These are phyloP conservation scores for Ptychodera flava DNA, from an alignment of 35 echinoderm and acorn worm species.

Conservation along the genomic window DNA sequence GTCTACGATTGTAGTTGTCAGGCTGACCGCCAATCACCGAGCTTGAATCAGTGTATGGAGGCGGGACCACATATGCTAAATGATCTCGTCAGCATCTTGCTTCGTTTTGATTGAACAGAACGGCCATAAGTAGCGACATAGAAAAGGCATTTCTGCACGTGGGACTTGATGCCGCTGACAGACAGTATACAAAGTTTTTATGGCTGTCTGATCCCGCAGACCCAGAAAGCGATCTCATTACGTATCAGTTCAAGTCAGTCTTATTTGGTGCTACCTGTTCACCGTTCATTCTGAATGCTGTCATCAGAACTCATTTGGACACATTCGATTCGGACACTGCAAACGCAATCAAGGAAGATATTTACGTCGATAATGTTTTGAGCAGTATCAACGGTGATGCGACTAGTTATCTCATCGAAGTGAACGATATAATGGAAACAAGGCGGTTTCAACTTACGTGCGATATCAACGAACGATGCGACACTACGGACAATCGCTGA, in stretches of 20 bases:
- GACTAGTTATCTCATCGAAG: too few relatives aligned
- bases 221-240: not conserved
- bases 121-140: not conserved
- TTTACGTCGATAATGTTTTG: too few relatives aligned
- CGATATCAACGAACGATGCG: too few relatives aligned
- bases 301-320: constrained; percentile 1
- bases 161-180: not conserved
- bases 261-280: constrained; percentile 8
- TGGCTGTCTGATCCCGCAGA: not conserved
- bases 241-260: constrained; percentile 3
- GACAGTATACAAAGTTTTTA: constrained; percentile 10
- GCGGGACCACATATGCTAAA: constrained; percentile 3
- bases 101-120: not conserved
- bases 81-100: not conserved
- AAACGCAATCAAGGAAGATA: not conserved
- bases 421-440: too few relatives aligned
- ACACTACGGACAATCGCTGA: too few relatives aligned
- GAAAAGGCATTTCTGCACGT: constrained; percentile 22
- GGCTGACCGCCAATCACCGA: not conserved
- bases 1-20: constrained; percentile 10
- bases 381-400: too few relatives aligned
- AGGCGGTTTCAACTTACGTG: too few relatives aligned
- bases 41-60: constrained; percentile 1
- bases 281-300: not conserved
- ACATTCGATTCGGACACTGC: not conserved